phyloP scores from a whole-genome alignment of 2,797 vertebrate species.

The Sandelia bainsii region DNA sequence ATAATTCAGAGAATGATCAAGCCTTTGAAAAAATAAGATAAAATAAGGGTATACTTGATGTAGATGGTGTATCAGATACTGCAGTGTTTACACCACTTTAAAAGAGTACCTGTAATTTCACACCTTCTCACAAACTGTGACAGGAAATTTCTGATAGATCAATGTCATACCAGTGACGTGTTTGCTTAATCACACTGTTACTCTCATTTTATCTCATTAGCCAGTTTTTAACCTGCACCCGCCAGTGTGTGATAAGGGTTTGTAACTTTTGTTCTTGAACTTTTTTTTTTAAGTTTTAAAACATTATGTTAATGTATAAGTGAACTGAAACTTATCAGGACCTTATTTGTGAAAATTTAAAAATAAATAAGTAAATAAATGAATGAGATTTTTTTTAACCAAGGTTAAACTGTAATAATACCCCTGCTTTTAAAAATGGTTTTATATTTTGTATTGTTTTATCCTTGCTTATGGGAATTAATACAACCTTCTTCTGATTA shows the following conservation, averaged over 20 bases:
- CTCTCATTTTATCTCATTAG: conserved; percentile 25
- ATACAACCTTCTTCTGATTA: background rate
- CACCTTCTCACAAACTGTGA: conserved; percentile 23
- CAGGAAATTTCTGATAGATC: conserved; percentile 32
- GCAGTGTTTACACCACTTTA: conserved; percentile 6
- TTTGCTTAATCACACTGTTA: conserved; percentile 28
- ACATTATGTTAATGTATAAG: background rate
- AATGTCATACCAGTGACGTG: conserved; percentile 7
- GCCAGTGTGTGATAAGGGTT: background rate
- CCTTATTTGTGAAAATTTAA: background rate
- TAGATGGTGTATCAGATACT: background rate
- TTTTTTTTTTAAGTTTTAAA: background rate
- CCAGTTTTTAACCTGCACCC: conserved; percentile 18
- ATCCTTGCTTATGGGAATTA: background rate
- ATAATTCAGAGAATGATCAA: background rate
- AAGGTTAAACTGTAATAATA: conserved; percentile 15
- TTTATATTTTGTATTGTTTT: background rate
- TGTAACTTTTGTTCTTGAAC: background rate
- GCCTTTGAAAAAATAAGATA: background rate
- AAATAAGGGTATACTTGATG: background rate
- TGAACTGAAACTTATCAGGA: background rate
- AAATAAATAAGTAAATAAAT: conserved; percentile 6
- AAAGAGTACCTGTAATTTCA: conserved; percentile 7
- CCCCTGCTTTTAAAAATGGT: background rate
- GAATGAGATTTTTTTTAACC: background rate